phyloP scores from a whole-genome alignment of 1,140 invertebrate species.

The Carposina sasakii region DNA sequence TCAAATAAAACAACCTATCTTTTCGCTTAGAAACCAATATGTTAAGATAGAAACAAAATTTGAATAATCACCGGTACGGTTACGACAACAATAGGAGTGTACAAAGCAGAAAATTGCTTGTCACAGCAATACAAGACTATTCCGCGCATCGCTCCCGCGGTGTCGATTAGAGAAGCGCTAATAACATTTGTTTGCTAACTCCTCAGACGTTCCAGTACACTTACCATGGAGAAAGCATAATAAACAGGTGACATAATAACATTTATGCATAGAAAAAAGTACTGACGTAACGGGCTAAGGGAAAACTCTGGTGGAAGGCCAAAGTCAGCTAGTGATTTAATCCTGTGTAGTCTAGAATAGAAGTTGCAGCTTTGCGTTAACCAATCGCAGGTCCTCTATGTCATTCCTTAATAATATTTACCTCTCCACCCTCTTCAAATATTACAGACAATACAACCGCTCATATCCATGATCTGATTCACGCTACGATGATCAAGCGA shows the following conservation, averaged over 20 bases:
- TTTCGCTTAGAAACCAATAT: neutral
- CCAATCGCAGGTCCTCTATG: too few relatives aligned
- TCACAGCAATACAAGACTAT: neutral
- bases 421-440: conserved; percentile 24
- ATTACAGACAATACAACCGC: conserved; percentile 26
- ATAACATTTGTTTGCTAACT: conserved; percentile 55
- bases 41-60: neutral
- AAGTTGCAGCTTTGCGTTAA: too few relatives aligned
- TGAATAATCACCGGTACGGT: neutral
- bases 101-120: neutral
- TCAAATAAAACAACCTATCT: neutral
- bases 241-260: too few relatives aligned
- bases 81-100: neutral
- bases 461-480: too few relatives aligned
- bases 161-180: conserved; percentile 52
- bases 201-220: conserved; percentile 12
- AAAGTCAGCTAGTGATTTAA: too few relatives aligned
- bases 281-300: too few relatives aligned
- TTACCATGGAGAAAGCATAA: too few relatives aligned
- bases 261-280: too few relatives aligned
- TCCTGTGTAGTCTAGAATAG: too few relatives aligned
- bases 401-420: too few relatives aligned
- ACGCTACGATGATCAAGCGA: too few relatives aligned
- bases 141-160: conserved; percentile 30
- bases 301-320: too few relatives aligned